A percentile compares a stretch with the other conserved stretches of the same genome.
These are phyloP conservation scores for Lithobates sylvaticus DNA, from an alignment of 2,797 vertebrate genomes.

Conservation along the genomic window DNA sequence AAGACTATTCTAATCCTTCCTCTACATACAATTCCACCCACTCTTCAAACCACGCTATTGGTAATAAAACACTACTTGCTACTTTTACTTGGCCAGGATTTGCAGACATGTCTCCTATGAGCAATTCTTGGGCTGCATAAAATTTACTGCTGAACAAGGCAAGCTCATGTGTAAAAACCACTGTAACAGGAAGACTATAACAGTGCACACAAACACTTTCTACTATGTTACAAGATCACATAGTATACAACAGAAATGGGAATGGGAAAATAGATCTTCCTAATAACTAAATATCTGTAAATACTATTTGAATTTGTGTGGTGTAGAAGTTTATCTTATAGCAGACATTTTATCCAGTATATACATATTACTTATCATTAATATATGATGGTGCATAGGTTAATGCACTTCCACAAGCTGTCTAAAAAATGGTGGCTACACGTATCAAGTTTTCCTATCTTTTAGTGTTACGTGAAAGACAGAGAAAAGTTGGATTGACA, in stretches of 20 bases:
- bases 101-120: conserved; percentile 34
- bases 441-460: no score
- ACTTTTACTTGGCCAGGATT: conserved; percentile 56
- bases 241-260: background rate
- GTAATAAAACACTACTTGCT: conserved; percentile 54
- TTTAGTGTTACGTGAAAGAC: no score
- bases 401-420: no score
- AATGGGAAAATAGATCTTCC: background rate
- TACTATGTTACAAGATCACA: background rate
- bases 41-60: conserved; percentile 50
- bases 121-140: conserved; percentile 14
- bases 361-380: no score
- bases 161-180: conserved; percentile 19
- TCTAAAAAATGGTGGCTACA: no score
- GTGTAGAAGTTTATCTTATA: background rate
- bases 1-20: conserved; percentile 54
- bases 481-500: background rate
- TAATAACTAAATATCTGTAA: background rate
- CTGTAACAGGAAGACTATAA: conserved; percentile 9
- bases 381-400: no score
- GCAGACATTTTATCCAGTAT: no score
- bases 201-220: background rate
- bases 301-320: background rate
- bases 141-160: conserved; percentile 38
- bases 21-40: conserved; percentile 41